Conservation (phyloP, 2,113 vertebrate genomes). For the Misgurnus mizolepis region DNA sequence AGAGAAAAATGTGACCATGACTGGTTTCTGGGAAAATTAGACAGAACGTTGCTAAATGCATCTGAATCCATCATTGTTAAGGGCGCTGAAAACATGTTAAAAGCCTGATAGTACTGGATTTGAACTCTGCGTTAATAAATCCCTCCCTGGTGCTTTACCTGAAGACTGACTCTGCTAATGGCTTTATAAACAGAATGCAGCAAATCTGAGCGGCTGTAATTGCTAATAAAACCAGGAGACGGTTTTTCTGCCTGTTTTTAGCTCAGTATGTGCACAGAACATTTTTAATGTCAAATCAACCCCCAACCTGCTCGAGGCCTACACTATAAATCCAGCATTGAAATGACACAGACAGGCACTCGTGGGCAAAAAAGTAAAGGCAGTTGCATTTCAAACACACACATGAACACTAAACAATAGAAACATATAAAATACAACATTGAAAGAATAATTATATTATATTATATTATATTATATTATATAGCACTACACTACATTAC, state of each 20-base stretch:
- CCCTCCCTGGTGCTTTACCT: constrained; percentile 32
- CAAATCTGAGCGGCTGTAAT: constrained; percentile 30
- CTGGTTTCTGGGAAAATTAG: constrained; percentile 2
- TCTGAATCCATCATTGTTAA: constrained; percentile 37
- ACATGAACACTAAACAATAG: background rate
- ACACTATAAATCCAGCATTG: constrained; percentile 29
- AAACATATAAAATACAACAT: background rate
- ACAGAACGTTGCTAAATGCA: constrained; percentile 10
- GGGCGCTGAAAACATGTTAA: constrained; percentile 43
- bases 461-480: too few species aligned
- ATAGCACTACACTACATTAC: too few species aligned
- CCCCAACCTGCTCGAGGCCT: constrained; percentile 29
- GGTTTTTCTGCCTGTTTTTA: background rate
- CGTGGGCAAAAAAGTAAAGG: constrained; percentile 28
- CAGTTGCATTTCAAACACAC: constrained; percentile 35
- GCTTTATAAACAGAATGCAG: constrained; percentile 13
- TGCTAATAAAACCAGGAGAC: background rate
- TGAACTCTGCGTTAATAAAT: constrained; percentile 55
- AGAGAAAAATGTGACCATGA: constrained; percentile 3
- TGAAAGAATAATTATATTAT: too few species aligned
- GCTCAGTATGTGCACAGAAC: constrained; percentile 20
- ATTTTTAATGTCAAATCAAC: constrained; percentile 48
- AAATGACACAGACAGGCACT: constrained; percentile 43
- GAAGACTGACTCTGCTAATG: constrained; percentile 19
- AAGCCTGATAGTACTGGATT: constrained; percentile 49